phyloP scores from a whole-genome alignment of 2,888 invertebrate species.

The Zhuqinia jingwanae region DNA sequence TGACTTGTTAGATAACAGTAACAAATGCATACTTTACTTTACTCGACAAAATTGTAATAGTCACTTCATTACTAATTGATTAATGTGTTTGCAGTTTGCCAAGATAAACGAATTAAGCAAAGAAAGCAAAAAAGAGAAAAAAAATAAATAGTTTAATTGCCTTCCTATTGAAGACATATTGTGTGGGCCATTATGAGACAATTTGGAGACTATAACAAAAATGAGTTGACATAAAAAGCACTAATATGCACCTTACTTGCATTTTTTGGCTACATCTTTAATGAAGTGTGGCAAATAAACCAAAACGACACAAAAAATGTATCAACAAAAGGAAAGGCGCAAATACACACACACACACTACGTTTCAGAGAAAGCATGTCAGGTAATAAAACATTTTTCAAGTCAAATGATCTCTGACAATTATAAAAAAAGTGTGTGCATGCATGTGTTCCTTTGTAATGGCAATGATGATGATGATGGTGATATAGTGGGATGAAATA shows the following conservation, averaged over 20 bases:
- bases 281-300: constrained; percentile 1
- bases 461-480: neutral
- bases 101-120: neutral
- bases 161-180: neutral
- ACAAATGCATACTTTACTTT: neutral
- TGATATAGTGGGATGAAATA: constrained; percentile 22
- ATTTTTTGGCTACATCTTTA: constrained; percentile 1
- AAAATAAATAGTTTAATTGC: neutral
- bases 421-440: neutral
- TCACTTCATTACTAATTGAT: constrained; percentile 18
- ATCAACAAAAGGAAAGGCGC: neutral
- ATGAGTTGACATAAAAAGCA: constrained; percentile 11
- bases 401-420: constrained; percentile 9
- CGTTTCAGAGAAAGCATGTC: constrained; percentile 28
- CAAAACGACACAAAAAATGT: neutral
- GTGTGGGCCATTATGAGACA: constrained; percentile 34
- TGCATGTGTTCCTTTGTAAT: neutral
- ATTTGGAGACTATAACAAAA: neutral
- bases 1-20: neutral
- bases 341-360: no score
- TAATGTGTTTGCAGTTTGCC: constrained; percentile 8
- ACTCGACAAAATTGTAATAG: neutral
- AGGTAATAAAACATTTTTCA: neutral
- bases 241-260: constrained; percentile 3
- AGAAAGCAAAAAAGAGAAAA: neutral